Percentiles rank a stretch among this genome's conserved stretches.
Evolutionary conservation across 1,140 invertebrate species (phyloP).

Genomic region (Drosophila erecta): DNA sequence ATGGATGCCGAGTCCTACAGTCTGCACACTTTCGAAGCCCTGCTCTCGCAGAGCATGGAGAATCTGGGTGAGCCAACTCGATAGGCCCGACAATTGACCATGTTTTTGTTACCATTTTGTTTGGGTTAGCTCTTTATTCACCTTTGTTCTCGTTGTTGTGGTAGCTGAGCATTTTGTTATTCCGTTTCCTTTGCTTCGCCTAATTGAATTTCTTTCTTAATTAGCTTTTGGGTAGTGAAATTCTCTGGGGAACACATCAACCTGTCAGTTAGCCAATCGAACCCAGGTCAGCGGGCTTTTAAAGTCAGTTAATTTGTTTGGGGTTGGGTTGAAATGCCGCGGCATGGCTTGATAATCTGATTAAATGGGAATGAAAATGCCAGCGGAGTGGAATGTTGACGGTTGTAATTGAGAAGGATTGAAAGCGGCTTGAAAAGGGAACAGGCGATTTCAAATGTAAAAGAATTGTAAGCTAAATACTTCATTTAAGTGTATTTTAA

Average conservation of each 20-base stretch:
- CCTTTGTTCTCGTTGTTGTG: conserved; percentile 41
- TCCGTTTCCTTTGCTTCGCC: conserved; percentile 37
- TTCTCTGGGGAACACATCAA: conserved; percentile 12
- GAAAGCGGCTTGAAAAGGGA: not conserved
- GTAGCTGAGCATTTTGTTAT: conserved; percentile 45
- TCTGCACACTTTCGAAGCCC: conserved; percentile 96
- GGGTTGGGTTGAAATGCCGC: conserved; percentile 6
- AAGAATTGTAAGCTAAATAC: not conserved
- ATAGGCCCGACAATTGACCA: conserved; percentile 6
- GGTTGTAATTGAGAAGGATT: conserved; percentile 13
- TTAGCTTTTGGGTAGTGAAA: conserved; percentile 39
- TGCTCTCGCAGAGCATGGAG: conserved; percentile 97
- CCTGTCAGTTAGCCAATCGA: conserved; percentile 47
- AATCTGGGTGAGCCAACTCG: conserved; percentile 90
- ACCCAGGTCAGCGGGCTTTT: conserved; percentile 64
- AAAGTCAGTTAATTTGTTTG: conserved; percentile 49
- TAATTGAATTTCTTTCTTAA: conserved; percentile 60
- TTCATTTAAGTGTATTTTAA: not conserved
- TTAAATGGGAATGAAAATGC: conserved; percentile 48
- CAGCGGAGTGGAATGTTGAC: conserved; percentile 4
- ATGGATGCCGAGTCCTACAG: conserved; percentile 98
- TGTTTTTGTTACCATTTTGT: not conserved
- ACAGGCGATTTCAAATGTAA: not conserved
- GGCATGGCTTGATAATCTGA: conserved; percentile 62
- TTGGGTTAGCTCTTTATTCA: conserved; percentile 14